Conservation (phyloP, 1,140 invertebrate genomes). For the Coenobita brevimanus region DNA sequence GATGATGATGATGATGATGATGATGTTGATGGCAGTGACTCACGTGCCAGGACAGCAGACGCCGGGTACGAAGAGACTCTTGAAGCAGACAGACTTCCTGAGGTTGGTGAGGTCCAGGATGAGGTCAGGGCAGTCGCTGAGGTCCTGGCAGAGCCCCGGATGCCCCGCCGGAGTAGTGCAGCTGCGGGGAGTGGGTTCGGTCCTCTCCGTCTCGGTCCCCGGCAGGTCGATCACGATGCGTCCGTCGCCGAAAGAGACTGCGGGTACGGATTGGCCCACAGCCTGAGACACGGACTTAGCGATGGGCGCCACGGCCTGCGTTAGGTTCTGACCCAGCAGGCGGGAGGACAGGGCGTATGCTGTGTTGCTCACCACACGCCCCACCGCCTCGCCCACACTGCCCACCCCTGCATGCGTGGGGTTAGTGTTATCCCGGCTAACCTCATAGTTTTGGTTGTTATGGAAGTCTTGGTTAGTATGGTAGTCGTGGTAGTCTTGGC, state of each 20-base stretch:
- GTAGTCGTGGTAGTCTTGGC: background rate
- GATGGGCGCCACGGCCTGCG: conserved; percentile 50
- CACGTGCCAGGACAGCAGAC: conserved; percentile 94
- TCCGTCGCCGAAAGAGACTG: conserved; percentile 71
- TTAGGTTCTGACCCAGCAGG: conserved; percentile 79
- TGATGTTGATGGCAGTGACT: too few relatives aligned
- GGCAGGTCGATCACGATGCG: conserved; percentile 68
- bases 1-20: too few relatives aligned
- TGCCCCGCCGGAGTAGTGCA: conserved; percentile 88
- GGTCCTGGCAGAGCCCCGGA: conserved; percentile 88
- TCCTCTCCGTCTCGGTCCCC: conserved; percentile 66
- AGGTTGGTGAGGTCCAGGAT: conserved; percentile 87
- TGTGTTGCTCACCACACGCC: conserved; percentile 73
- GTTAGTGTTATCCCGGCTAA: background rate
- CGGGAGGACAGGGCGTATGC: conserved; percentile 87
- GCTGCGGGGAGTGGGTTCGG: conserved; percentile 70
- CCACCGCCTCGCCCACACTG: conserved; percentile 19
- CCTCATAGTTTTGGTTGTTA: background rate
- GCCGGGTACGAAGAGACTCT: conserved; percentile 91
- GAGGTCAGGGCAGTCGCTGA: conserved; percentile 90
- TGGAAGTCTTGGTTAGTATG: background rate
- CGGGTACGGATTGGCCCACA: conserved; percentile 58
- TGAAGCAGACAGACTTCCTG: conserved; percentile 91
- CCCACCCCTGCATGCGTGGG: background rate
- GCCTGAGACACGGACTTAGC: conserved; percentile 54